A percentile compares a stretch with the other conserved stretches of the same genome.
These are phyloP conservation scores for Diploptera punctata DNA, from an alignment of 2,888 invertebrate species.

Conservation along the genomic window DNA sequence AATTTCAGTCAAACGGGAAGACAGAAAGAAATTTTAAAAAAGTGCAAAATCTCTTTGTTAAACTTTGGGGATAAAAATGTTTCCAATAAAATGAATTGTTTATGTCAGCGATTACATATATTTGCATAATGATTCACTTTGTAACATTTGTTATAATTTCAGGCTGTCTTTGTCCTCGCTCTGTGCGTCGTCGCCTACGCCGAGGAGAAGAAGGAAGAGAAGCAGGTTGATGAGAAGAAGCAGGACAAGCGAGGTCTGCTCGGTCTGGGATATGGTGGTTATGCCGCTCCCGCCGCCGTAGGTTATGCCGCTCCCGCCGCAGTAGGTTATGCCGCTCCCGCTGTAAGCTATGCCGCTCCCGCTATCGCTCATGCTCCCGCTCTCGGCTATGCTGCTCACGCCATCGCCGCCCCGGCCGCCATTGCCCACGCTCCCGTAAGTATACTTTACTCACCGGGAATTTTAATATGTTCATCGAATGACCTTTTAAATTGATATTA, in stretches of 20 bases:
- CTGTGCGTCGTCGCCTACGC: conserved; percentile 38
- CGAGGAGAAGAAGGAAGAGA: conserved; percentile 42
- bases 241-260: conserved; percentile 60
- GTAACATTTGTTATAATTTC: too few species aligned
- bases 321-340: conserved; percentile 31
- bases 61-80: too few species aligned
- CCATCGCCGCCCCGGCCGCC: conserved; percentile 33
- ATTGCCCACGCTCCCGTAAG: conserved; percentile 30
- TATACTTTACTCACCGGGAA: too few species aligned
- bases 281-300: conserved; percentile 31
- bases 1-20: too few species aligned
- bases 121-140: background rate
- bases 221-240: conserved; percentile 37
- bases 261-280: conserved; percentile 54
- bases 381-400: conserved; percentile 34
- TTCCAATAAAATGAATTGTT: too few species aligned
- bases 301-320: conserved; percentile 34
- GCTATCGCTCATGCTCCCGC: conserved; percentile 24
- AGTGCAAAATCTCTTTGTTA: too few species aligned
- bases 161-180: conserved; percentile 40
- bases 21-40: too few species aligned
- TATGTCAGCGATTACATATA: too few species aligned
- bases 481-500: too few species aligned
- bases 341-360: conserved; percentile 35
- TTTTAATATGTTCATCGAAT: too few species aligned